phyloP scores from a whole-genome alignment of 2,888 invertebrate genomes.

The Argyra leucocephala region DNA sequence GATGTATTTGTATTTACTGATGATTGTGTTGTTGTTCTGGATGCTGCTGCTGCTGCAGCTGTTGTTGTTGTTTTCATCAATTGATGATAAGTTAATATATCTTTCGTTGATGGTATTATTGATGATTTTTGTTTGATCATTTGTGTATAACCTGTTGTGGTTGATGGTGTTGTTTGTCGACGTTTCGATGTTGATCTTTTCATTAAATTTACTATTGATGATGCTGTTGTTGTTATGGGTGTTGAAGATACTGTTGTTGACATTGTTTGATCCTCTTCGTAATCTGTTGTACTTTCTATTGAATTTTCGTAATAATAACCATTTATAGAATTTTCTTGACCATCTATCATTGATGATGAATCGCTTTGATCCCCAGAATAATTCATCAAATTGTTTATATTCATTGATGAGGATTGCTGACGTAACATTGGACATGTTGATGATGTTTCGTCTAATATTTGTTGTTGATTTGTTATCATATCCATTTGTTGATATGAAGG shows the following conservation, averaged over 20 bases:
- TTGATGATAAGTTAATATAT: neutral
- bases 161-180: slow-evolving; percentile 13
- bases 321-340: slow-evolving; percentile 24
- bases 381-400: slow-evolving; percentile 13
- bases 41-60: no score
- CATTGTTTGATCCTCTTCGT: slow-evolving; percentile 28
- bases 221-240: slow-evolving; percentile 10
- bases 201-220: slow-evolving; percentile 17
- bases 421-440: slow-evolving; percentile 13
- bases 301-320: slow-evolving; percentile 35
- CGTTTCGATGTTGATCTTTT: slow-evolving; percentile 7
- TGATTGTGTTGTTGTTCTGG: neutral
- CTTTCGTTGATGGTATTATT: slow-evolving; percentile 27
- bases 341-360: slow-evolving; percentile 14
- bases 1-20: neutral
- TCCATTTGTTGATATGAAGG: slow-evolving; percentile 3
- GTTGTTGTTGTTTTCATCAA: neutral
- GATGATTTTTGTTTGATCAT: slow-evolving; percentile 17
- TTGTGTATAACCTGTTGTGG: slow-evolving; percentile 12
- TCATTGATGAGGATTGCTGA: neutral
- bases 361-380: slow-evolving; percentile 9
- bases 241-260: slow-evolving; percentile 17
- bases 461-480: slow-evolving; percentile 8
- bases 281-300: slow-evolving; percentile 30
- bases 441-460: slow-evolving; percentile 13